These are phyloP conservation scores for Mythimna pallens DNA, from an alignment of 2,888 invertebrate genomes.

Conservation along the genomic window DNA sequence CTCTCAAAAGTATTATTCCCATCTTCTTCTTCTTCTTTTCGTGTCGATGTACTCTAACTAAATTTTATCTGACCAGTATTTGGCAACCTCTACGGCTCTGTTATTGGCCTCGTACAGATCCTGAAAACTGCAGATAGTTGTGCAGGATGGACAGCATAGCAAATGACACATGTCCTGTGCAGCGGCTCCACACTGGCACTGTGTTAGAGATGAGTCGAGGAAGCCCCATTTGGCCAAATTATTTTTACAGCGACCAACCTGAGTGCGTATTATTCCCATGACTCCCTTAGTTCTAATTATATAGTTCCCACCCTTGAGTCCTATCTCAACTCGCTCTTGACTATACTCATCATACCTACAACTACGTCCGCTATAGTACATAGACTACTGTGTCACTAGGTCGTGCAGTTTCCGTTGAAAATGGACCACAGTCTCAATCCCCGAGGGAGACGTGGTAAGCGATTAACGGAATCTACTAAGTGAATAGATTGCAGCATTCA, in stretches of 20 bases:
- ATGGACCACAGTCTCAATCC: conserved; percentile 25
- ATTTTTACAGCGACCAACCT: too few relatives aligned
- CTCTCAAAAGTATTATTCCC: not conserved
- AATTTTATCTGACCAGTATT: too few relatives aligned
- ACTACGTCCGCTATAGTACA: not conserved
- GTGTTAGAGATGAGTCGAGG: too few relatives aligned
- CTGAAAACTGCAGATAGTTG: too few relatives aligned
- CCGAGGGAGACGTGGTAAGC: conserved; percentile 20
- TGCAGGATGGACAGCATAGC: too few relatives aligned
- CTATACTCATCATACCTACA: not conserved
- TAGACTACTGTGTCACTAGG: conserved; percentile 30
- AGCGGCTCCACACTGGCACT: too few relatives aligned
- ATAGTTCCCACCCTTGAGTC: not conserved
- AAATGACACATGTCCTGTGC: too few relatives aligned
- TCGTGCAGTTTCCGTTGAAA: conserved; percentile 22
- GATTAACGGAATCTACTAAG: conserved; percentile 44
- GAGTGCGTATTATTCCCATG: not conserved
- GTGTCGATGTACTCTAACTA: too few relatives aligned
- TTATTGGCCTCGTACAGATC: too few relatives aligned
- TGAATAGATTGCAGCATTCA: conserved; percentile 19
- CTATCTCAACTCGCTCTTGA: not conserved
- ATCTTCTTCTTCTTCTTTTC: too few relatives aligned
- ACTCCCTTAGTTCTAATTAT: not conserved
- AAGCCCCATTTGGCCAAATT: too few relatives aligned
- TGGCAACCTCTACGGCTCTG: too few relatives aligned